Evolutionary conservation across 2,888 invertebrate species (phyloP).

Genomic region (Podotricha telesiphe): DNA sequence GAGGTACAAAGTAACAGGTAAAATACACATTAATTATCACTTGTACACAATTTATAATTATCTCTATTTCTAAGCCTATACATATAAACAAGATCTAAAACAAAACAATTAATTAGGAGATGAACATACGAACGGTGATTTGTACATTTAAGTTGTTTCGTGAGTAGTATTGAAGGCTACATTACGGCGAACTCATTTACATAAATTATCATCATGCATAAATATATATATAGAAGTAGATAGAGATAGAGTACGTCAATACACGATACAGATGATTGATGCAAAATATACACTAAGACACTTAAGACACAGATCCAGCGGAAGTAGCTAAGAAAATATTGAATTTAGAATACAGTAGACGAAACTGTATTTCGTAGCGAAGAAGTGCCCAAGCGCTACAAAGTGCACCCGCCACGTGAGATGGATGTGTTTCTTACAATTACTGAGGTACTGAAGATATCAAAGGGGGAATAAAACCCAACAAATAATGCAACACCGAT

Average conservation of each 20-base stretch:
- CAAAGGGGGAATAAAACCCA: not conserved
- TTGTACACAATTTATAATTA: slow-evolving; percentile 14
- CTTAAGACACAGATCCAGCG: not conserved
- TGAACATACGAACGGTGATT: slow-evolving; percentile 27
- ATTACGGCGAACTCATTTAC: slow-evolving; percentile 28
- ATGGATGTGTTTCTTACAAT: not conserved
- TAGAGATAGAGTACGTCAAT: slow-evolving; percentile 31
- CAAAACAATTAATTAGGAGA: slow-evolving; percentile 32
- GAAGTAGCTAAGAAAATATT: not conserved
- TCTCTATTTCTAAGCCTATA: slow-evolving; percentile 26
- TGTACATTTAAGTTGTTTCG: slow-evolving; percentile 32
- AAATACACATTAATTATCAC: not conserved
- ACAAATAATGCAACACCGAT: not conserved
- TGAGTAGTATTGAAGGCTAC: slow-evolving; percentile 31
- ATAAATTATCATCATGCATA: slow-evolving; percentile 38
- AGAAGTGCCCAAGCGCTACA: slow-evolving; percentile 1
- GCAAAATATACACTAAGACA: not conserved
- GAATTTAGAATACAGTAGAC: not conserved
- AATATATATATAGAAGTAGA: slow-evolving; percentile 27
- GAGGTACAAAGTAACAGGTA: not conserved
- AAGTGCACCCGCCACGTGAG: not conserved
- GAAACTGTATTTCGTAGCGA: slow-evolving; percentile 10
- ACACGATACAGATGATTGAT: slow-evolving; percentile 18
- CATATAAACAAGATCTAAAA: slow-evolving; percentile 24
- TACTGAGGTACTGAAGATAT: not conserved